Percentiles rank a stretch among this genome's conserved stretches.
phyloP scores from a whole-genome alignment of 1,140 invertebrate genomes.

The Glomeris maerens region DNA sequence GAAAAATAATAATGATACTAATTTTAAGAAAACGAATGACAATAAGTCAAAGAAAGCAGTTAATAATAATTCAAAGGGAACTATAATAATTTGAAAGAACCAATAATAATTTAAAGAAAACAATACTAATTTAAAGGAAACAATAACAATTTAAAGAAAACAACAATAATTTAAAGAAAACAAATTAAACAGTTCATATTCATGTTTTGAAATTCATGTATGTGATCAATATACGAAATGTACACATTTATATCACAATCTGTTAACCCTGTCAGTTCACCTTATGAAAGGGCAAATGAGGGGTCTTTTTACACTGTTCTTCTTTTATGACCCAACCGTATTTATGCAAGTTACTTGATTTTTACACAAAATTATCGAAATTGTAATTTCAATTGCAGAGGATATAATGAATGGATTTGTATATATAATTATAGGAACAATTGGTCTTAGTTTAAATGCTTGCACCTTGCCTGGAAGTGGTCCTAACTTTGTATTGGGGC shows the following conservation, averaged over 20 bases:
- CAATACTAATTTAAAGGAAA: too few relatives aligned
- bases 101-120: too few relatives aligned
- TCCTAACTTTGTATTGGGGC: slow-evolving; percentile 47
- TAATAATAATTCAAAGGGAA: slow-evolving; percentile 20
- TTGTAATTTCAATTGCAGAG: slow-evolving; percentile 6
- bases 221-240: neutral
- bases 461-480: slow-evolving; percentile 53
- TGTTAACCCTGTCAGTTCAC: too few relatives aligned
- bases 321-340: too few relatives aligned
- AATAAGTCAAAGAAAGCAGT: slow-evolving; percentile 25
- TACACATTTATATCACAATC: too few relatives aligned
- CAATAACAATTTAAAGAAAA: too few relatives aligned
- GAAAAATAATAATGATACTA: neutral
- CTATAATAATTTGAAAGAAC: neutral
- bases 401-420: too few relatives aligned
- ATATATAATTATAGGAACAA: slow-evolving; percentile 53
- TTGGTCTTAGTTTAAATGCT: slow-evolving; percentile 52
- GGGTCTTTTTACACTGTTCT: too few relatives aligned
- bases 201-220: neutral
- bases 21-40: neutral
- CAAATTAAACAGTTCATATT: neutral
- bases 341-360: too few relatives aligned
- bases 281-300: too few relatives aligned
- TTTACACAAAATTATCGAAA: slow-evolving; percentile 1
- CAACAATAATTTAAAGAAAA: neutral